Percentiles rank a stretch among this genome's conserved stretches.
phyloP scores from a whole-genome alignment of 1,140 invertebrate species.

The Drosophila micromelanica region DNA sequence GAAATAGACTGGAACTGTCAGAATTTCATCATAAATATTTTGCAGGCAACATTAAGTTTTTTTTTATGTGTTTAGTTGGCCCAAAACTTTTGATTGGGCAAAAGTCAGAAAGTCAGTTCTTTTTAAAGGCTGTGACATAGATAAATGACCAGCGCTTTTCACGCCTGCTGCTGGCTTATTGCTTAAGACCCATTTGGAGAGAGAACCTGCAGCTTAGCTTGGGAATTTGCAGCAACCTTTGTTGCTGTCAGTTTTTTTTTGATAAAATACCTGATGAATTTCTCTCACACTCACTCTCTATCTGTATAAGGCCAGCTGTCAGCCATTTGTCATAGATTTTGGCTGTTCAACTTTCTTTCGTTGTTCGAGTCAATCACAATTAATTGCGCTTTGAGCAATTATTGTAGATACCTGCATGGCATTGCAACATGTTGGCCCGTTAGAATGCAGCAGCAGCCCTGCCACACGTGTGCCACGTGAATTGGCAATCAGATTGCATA shows the following conservation, averaged over 20 bases:
- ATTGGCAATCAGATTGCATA: constrained; percentile 53
- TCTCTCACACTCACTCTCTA: background rate
- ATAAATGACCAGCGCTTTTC: constrained; percentile 24
- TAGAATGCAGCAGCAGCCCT: constrained; percentile 14
- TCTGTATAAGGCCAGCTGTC: constrained; percentile 13
- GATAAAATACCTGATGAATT: constrained; percentile 20
- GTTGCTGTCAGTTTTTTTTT: constrained; percentile 18
- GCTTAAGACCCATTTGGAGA: constrained; percentile 2
- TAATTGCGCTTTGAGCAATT: constrained; percentile 27
- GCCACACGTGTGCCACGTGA: constrained; percentile 11
- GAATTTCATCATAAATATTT: constrained; percentile 21
- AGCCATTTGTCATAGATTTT: constrained; percentile 46
- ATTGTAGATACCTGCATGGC: background rate
- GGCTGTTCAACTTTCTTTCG: constrained; percentile 26
- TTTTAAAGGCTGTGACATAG: constrained; percentile 17
- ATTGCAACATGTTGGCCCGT: constrained; percentile 5
- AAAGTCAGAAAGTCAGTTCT: constrained; percentile 1
- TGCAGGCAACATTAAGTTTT: constrained; percentile 17
- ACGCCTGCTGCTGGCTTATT: constrained; percentile 13
- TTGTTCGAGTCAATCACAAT: constrained; percentile 14
- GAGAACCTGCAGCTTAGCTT: background rate
- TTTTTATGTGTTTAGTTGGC: constrained; percentile 17
- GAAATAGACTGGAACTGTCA: constrained; percentile 12
- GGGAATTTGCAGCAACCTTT: constrained; percentile 8
- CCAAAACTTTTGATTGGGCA: constrained; percentile 33